phyloP scores from a whole-genome alignment of 2,888 invertebrate species.

The Emmelina monodactyla region DNA sequence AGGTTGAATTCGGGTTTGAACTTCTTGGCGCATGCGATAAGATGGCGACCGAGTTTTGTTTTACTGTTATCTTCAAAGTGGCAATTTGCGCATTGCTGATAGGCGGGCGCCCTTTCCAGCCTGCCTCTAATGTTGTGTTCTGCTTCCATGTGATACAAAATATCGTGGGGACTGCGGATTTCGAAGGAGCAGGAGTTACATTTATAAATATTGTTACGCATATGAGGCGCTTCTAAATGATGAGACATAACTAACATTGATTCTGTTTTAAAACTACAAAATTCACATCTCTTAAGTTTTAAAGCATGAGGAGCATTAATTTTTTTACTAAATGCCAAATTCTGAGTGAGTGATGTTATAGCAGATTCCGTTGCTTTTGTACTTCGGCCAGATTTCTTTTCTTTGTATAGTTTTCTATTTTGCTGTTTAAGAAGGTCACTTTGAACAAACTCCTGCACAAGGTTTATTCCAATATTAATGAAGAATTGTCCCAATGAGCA shows the following conservation, averaged over 20 bases:
- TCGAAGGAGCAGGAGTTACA: constrained; percentile 89
- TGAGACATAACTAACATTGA: constrained; percentile 86
- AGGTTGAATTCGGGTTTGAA: constrained; percentile 90
- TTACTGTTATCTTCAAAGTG: constrained; percentile 95
- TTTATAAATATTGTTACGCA: constrained; percentile 85
- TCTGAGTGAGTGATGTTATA: constrained; percentile 85
- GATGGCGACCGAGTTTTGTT: constrained; percentile 88
- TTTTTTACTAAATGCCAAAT: constrained; percentile 86
- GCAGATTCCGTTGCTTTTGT: constrained; percentile 80
- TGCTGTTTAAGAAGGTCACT: constrained; percentile 88
- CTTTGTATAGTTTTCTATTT: constrained; percentile 84
- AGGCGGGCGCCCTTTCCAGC: constrained; percentile 86
- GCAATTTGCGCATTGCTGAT: constrained; percentile 94
- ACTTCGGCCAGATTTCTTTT: constrained; percentile 67
- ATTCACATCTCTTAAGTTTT: constrained; percentile 84
- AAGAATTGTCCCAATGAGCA: constrained; percentile 91
- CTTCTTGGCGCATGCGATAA: constrained; percentile 88
- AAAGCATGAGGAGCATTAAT: constrained; percentile 85
- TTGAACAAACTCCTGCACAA: constrained; percentile 94
- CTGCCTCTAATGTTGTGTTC: constrained; percentile 90
- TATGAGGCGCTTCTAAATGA: constrained; percentile 92
- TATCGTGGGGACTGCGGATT: constrained; percentile 88
- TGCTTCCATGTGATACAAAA: constrained; percentile 92
- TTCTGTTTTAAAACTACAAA: constrained; percentile 92
- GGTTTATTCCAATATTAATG: constrained; percentile 89